These are phyloP conservation scores for Epistrophella euchroma DNA, from an alignment of 2,888 invertebrate genomes.

Conservation along the genomic window DNA sequence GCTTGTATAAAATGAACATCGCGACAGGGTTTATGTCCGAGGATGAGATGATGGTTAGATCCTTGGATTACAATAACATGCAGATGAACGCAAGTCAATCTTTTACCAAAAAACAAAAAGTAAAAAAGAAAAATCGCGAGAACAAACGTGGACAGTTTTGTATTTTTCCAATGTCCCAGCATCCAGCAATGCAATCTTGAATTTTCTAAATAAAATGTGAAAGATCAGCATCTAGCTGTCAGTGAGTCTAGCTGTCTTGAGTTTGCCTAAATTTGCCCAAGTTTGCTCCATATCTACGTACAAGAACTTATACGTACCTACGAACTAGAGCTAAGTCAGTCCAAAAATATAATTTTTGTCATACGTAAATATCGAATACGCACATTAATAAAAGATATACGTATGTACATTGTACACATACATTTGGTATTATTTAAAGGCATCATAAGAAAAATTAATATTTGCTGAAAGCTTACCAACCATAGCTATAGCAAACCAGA, in stretches of 20 bases:
- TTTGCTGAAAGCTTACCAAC: constrained; percentile 56
- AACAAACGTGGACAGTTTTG: constrained; percentile 8
- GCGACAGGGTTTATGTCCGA: constrained; percentile 48
- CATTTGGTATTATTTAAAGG: constrained; percentile 37
- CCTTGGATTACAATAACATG: constrained; percentile 55
- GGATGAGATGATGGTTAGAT: constrained; percentile 53
- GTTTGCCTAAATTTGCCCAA: neutral
- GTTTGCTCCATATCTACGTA: constrained; percentile 28
- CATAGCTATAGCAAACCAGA: constrained; percentile 37
- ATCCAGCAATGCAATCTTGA: neutral
- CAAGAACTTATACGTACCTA: neutral
- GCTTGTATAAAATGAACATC: constrained; percentile 31
- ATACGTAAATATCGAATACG: constrained; percentile 44
- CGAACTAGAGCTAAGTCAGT: neutral
- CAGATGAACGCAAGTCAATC: constrained; percentile 43
- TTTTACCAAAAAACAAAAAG: neutral
- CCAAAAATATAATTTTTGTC: constrained; percentile 62
- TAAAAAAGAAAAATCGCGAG: constrained; percentile 55
- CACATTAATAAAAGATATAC: constrained; percentile 32
- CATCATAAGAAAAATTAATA: constrained; percentile 56
- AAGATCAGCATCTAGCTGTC: constrained; percentile 1
- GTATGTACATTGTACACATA: neutral
- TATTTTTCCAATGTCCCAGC: neutral
- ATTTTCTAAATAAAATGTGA: neutral
- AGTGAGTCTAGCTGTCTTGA: constrained; percentile 23